Percentiles rank a stretch among this genome's conserved stretches.
Evolutionary conservation across 2,113 vertebrate species (phyloP).

Genomic region (Delphinus delphis): DNA sequence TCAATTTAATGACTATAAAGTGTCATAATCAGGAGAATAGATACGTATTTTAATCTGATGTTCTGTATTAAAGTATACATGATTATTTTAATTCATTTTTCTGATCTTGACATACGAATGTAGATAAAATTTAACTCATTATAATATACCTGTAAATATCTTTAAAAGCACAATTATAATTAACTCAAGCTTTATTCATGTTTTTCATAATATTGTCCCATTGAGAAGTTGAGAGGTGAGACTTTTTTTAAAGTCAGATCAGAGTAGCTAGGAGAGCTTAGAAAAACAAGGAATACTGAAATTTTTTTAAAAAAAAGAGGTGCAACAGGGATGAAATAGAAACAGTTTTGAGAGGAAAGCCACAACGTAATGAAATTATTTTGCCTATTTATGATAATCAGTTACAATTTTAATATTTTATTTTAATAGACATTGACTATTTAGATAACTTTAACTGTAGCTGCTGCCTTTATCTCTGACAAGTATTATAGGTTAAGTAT

Average conservation of each 20-base stretch:
- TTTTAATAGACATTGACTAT: neutral
- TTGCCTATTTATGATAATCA: conserved; percentile 24
- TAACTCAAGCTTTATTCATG: conserved; percentile 42
- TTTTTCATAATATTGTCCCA: conserved; percentile 39
- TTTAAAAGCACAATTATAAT: conserved; percentile 45
- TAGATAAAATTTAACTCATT: conserved; percentile 55
- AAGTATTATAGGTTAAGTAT: conserved; percentile 32
- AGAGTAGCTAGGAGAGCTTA: neutral
- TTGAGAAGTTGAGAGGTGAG: conserved; percentile 31
- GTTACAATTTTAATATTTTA: conserved; percentile 18
- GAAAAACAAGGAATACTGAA: conserved; percentile 5
- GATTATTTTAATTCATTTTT: conserved; percentile 1
- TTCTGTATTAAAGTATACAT: conserved; percentile 12
- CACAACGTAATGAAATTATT: conserved; percentile 11
- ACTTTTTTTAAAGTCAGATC: neutral
- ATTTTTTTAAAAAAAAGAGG: neutral
- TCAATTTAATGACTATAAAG: conserved; percentile 36
- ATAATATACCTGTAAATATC: neutral
- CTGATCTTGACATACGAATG: conserved; percentile 51
- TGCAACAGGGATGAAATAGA: conserved; percentile 25
- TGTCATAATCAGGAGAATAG: conserved; percentile 39
- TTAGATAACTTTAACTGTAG: conserved; percentile 31
- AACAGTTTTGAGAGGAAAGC: conserved; percentile 11
- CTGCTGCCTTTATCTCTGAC: conserved; percentile 15
- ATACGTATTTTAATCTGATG: conserved; percentile 23